A percentile compares a stretch with the other conserved stretches of the same genome.
Evolutionary conservation across 2,888 invertebrate genomes (phyloP).

Genomic region (Parnassius apollo): DNA sequence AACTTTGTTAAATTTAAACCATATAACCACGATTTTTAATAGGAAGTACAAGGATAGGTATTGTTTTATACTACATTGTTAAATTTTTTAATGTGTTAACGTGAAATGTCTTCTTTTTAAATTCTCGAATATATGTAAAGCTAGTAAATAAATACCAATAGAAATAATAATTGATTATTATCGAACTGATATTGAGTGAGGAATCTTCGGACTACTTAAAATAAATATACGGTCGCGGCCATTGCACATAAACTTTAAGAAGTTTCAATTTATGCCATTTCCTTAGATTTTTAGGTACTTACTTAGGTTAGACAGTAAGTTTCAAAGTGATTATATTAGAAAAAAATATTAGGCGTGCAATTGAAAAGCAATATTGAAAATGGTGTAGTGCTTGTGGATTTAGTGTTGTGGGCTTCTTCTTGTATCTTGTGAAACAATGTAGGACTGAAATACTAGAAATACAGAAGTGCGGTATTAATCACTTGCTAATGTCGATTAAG

Average conservation of each 20-base stretch:
- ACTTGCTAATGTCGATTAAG: slow-evolving; percentile 10
- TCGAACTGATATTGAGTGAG: neutral
- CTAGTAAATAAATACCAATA: neutral
- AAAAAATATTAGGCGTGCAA: slow-evolving; percentile 28
- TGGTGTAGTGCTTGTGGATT: slow-evolving; percentile 18
- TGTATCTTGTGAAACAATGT: slow-evolving; percentile 14
- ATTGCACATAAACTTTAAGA: slow-evolving; percentile 31
- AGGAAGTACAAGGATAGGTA: too few relatives aligned
- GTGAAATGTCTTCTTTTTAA: too few relatives aligned
- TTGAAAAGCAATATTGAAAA: slow-evolving; percentile 26
- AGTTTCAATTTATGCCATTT: slow-evolving; percentile 47
- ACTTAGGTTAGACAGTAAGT: slow-evolving; percentile 33
- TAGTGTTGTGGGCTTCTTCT: slow-evolving; percentile 15
- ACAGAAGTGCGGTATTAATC: slow-evolving; percentile 3
- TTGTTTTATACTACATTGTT: too few relatives aligned
- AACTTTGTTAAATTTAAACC: neutral
- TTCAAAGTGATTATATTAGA: slow-evolving; percentile 27
- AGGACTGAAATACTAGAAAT: slow-evolving; percentile 2
- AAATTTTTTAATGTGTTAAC: too few relatives aligned
- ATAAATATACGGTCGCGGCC: slow-evolving; percentile 21
- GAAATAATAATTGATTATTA: neutral
- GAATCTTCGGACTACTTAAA: slow-evolving; percentile 24
- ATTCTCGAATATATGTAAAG: neutral
- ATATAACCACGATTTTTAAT: neutral
- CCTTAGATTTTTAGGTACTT: slow-evolving; percentile 34